Evolutionary conservation across 2,888 invertebrate species (phyloP).

Genomic region (Baccha elongata): DNA sequence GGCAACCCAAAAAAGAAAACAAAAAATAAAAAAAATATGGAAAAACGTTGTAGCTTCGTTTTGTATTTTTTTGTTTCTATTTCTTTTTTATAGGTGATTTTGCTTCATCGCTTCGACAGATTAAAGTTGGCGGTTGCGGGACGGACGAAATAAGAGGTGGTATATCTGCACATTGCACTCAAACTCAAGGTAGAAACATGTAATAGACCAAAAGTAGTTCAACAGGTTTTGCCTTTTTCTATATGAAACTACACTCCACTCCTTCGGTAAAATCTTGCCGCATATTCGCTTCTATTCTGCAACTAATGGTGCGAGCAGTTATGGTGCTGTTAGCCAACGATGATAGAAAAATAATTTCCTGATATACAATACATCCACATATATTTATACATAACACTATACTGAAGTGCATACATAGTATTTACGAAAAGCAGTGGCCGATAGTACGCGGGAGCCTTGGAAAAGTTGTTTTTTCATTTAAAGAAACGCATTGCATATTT

Average conservation of each 20-base stretch:
- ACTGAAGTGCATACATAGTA: conserved; percentile 6
- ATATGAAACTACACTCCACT: conserved; percentile 11
- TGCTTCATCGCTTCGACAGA: conserved; percentile 4
- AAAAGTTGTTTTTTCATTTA: conserved; percentile 38
- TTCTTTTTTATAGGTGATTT: conserved; percentile 6
- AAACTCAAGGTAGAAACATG: conserved; percentile 24
- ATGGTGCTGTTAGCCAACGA: conserved; percentile 50
- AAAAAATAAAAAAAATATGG: conserved; percentile 1
- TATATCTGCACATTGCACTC: conserved; percentile 36
- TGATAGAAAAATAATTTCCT: conserved; percentile 66
- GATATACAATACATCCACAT: conserved; percentile 32
- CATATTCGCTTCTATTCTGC: conserved; percentile 38
- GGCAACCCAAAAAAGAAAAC: not conserved
- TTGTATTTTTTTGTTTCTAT: not conserved
- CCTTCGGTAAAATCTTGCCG: conserved; percentile 31
- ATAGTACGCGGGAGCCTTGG: conserved; percentile 40
- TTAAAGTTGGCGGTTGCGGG: conserved; percentile 11
- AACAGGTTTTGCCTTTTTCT: conserved; percentile 53
- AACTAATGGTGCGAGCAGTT: conserved; percentile 40
- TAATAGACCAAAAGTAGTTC: conserved; percentile 61
- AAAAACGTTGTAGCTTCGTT: conserved; percentile 4
- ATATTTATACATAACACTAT: not conserved
- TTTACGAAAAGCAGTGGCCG: conserved; percentile 3
- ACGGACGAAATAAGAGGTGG: conserved; percentile 24
- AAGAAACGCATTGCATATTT: conserved; percentile 29